phyloP scores from a whole-genome alignment of 2,888 invertebrate species.

The Apoda limacodes region DNA sequence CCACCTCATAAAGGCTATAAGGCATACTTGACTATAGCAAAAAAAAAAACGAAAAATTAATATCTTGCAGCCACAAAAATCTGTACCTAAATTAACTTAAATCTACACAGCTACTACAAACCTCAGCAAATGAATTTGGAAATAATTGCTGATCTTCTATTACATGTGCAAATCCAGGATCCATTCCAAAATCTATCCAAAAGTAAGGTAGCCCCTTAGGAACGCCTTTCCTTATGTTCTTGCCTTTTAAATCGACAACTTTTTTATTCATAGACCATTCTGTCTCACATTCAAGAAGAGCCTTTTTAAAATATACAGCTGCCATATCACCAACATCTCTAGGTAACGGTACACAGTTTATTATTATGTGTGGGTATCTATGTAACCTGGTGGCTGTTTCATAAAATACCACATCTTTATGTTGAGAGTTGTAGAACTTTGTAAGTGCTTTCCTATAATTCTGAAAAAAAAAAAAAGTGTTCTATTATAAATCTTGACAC shows the following conservation, averaged over 20 bases:
- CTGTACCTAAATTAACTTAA: background rate
- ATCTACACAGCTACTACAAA: slow-evolving; percentile 36
- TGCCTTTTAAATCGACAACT: slow-evolving; percentile 66
- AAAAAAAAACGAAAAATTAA: background rate
- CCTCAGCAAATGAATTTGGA: slow-evolving; percentile 91
- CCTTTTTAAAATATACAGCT: slow-evolving; percentile 98
- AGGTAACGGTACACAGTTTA: slow-evolving; percentile 91
- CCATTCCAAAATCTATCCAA: slow-evolving; percentile 91
- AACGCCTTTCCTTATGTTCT: slow-evolving; percentile 82
- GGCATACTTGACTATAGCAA: background rate
- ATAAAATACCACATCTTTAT: slow-evolving; percentile 89
- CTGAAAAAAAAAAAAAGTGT: slow-evolving; percentile 62
- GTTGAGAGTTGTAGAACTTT: slow-evolving; percentile 78
- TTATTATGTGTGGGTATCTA: slow-evolving; percentile 83
- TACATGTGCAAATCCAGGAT: slow-evolving; percentile 95
- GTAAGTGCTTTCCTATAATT: slow-evolving; percentile 82
- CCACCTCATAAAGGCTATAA: too few relatives aligned
- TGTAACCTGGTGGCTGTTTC: slow-evolving; percentile 85
- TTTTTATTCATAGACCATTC: slow-evolving; percentile 98
- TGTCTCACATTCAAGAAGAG: slow-evolving; percentile 92
- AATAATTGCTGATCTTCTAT: slow-evolving; percentile 94
- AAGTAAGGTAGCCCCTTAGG: slow-evolving; percentile 97
- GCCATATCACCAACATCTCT: slow-evolving; percentile 87
- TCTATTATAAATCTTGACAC: too few relatives aligned
- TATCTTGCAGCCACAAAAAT: background rate